Evolutionary conservation across 2,797 vertebrate species (phyloP).

Genomic region (Nyctibius grandis): DNA sequence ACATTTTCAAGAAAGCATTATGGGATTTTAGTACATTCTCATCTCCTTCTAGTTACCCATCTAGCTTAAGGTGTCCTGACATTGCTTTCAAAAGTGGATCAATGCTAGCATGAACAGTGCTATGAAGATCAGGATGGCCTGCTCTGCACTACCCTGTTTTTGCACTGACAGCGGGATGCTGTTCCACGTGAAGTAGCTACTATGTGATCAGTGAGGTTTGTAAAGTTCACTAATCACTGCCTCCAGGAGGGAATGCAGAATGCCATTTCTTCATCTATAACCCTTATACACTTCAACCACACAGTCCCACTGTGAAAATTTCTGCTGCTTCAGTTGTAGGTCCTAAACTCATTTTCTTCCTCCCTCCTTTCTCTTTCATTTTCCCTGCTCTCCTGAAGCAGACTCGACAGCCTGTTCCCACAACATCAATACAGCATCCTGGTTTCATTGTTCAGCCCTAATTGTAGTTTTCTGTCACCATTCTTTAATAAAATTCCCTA

Average conservation of each 20-base stretch:
- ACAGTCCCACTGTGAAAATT: not conserved
- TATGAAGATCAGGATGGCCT: not conserved
- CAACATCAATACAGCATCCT: not conserved
- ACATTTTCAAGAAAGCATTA: not conserved
- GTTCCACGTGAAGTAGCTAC: fast-evolving
- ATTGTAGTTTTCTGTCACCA: not conserved
- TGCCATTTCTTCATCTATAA: not conserved
- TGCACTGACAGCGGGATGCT: fast-evolving
- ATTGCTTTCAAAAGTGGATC: not conserved
- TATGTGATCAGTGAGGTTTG: too few species aligned
- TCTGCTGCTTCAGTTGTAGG: not conserved
- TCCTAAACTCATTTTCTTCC: not conserved
- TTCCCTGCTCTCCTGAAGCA: not conserved
- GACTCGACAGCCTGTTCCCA: not conserved
- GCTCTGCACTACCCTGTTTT: not conserved
- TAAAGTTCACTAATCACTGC: not conserved
- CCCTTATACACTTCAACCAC: not conserved
- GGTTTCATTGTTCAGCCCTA: not conserved
- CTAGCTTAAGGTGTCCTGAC: not conserved
- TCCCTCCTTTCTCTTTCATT: not conserved
- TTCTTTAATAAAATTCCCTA: not conserved
- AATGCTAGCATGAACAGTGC: fast-evolving
- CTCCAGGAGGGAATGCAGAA: not conserved
- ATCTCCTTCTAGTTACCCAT: not conserved
- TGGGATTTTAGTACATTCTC: not conserved